Conservation (phyloP, 2,113 vertebrate genomes). For the Brachyhypopomus occidentalis region DNA sequence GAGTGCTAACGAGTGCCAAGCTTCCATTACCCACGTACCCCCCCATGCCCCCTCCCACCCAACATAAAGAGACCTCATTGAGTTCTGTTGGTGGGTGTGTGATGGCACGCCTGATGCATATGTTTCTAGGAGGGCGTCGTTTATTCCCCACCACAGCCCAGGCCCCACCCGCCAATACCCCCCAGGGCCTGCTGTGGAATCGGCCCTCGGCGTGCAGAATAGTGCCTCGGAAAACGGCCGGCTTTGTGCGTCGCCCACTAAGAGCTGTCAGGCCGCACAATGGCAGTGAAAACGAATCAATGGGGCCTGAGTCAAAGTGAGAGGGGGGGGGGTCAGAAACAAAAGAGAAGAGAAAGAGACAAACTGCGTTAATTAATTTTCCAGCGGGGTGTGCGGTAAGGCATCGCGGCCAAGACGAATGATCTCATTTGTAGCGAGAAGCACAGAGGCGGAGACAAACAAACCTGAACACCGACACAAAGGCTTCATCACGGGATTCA, state of each 20-base stretch:
- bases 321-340: slow-evolving; percentile 43
- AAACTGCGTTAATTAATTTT: slow-evolving; percentile 73
- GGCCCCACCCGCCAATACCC: not conserved
- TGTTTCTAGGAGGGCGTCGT: slow-evolving; percentile 26
- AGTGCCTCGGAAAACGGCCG: slow-evolving; percentile 44
- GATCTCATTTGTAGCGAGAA: slow-evolving; percentile 73
- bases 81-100: slow-evolving; percentile 39
- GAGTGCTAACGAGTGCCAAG: not conserved
- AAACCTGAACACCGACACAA: slow-evolving; percentile 55
- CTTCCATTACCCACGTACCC: slow-evolving; percentile 30
- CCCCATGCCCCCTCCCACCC: slow-evolving; percentile 22
- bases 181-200: slow-evolving; percentile 37
- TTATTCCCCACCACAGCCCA: slow-evolving; percentile 41
- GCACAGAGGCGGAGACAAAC: slow-evolving; percentile 64
- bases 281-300: slow-evolving; percentile 49
- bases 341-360: slow-evolving; percentile 66
- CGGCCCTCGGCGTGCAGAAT: slow-evolving; percentile 32
- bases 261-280: slow-evolving; percentile 53
- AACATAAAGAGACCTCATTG: slow-evolving; percentile 46
- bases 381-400: slow-evolving; percentile 62
- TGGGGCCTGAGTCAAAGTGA: slow-evolving; percentile 36
- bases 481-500: slow-evolving; percentile 52
- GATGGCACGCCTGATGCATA: slow-evolving; percentile 39
- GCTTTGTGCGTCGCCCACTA: slow-evolving; percentile 37
- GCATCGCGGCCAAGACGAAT: slow-evolving; percentile 72